Base-by-base conservation (phyloP, 1,140 invertebrate genomes). In the Drosophila kepulauana region DNA sequence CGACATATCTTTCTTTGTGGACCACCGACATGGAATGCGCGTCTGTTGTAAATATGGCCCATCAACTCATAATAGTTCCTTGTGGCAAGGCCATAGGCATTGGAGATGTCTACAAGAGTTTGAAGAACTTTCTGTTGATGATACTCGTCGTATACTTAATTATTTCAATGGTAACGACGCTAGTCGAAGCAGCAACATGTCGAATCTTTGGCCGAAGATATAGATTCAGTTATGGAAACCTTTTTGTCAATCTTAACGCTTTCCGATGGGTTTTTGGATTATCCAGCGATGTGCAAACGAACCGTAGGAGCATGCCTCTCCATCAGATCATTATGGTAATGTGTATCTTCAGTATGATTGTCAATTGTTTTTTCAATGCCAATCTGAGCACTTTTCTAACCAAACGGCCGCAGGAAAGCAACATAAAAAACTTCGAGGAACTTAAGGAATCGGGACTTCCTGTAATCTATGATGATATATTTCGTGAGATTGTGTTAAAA, bases 301-400 rank as follows among this genome's bases (percentile, higher is more conserved):
- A 20, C 7, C 33, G 49, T 1, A 56, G 46, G 1, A 54, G 67
- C 0, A 49, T 10, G 11, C 46, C 69, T 0, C 54, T 72, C 0
- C 57, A 64, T 0, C 82, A 75, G 20, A 51, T 85, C 7, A 52
- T 81, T 1, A 52, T 85, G 43, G 11, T 76, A 2, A 81, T 85
- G 35, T 72, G 63, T 43, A 0, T 85, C 2, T 85, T 81, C 41
- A 75, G 82, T 1, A 0, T 85, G 13, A 54, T 85, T 10, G 61
- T 66, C 5, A 69, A 52, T 35, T 58, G 51, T n/a, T 78, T 69
- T 16, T 78, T 80, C 56, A 59, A 56, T 35, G 69, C 74, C 49
- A 85, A 85, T 25, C 11, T 85, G 11, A 85, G 75, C 10, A 38
- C 81, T 0, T 15, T 85, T 0, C 45, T 85, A 0, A 85, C 70